Evolutionary conservation across 1,140 invertebrate genomes (phyloP).

Genomic region (Zaprionus vittiger): DNA sequence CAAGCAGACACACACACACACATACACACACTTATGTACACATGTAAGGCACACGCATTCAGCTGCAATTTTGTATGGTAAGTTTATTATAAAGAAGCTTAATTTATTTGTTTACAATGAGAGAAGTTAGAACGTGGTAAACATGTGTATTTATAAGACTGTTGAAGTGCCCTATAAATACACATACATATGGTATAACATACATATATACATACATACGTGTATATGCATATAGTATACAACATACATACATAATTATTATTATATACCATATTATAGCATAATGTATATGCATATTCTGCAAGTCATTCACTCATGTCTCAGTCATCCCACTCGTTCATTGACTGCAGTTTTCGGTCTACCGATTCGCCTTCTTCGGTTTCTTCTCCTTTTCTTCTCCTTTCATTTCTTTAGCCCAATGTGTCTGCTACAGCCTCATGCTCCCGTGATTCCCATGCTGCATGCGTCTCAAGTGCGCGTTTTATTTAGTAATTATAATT

Average conservation of each 20-base stretch:
- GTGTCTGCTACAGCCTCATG: neutral
- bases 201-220: too few relatives aligned
- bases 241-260: neutral
- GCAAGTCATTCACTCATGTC: neutral
- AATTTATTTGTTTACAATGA: neutral
- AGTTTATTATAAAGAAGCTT: slow-evolving; percentile 1
- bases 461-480: slow-evolving; percentile 70
- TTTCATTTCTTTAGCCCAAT: neutral
- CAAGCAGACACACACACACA: neutral
- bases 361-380: neutral
- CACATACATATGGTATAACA: too few relatives aligned
- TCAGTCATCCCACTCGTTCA: neutral
- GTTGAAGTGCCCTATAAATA: too few relatives aligned
- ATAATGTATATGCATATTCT: neutral
- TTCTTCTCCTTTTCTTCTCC: neutral
- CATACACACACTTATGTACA: neutral
- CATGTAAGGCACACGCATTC: neutral
- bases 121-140: too few relatives aligned
- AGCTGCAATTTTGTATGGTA: neutral
- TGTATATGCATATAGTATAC: too few relatives aligned
- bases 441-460: neutral
- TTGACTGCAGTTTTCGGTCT: slow-evolving; percentile 4
- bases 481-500: slow-evolving; percentile 82
- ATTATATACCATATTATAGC: neutral
- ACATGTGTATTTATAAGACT: too few relatives aligned